Conservation (phyloP, 2,113 vertebrate genomes). For the Trematocara marginatum region DNA sequence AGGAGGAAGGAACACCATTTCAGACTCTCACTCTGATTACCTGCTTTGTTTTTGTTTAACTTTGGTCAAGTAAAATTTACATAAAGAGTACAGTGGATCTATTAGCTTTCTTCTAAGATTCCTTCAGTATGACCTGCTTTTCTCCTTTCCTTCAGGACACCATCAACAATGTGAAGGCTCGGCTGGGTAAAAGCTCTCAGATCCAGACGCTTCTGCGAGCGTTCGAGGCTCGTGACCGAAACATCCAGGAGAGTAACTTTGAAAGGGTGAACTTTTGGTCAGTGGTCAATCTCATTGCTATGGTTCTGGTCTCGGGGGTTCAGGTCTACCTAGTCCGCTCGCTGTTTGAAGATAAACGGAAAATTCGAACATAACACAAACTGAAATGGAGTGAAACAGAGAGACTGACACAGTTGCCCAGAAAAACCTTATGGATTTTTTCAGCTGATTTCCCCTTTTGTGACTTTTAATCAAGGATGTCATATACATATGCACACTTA, state of each 20-base stretch:
- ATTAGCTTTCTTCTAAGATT: neutral
- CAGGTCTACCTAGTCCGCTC: constrained; percentile 93
- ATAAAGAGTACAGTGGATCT: neutral
- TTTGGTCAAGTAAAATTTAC: neutral
- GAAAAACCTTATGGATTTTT: neutral
- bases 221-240: constrained; percentile 95
- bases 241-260: constrained; percentile 94
- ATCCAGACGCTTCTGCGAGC: constrained; percentile 91
- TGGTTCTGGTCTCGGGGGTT: constrained; percentile 85
- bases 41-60: neutral
- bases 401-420: neutral
- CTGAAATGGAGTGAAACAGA: neutral
- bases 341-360: constrained; percentile 91
- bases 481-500: neutral
- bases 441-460: neutral
- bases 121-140: neutral
- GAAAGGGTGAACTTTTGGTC: constrained; percentile 95
- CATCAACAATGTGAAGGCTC: constrained; percentile 90
- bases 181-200: constrained; percentile 89
- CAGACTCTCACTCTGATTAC: neutral
- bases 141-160: constrained; percentile 80
- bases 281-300: constrained; percentile 80
- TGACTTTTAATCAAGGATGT: neutral
- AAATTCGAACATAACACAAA: constrained; percentile 81
- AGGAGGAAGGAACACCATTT: neutral